Evolutionary conservation across 37 sponge, comb jelly and placozoan species (phyloP).

Genomic region (Theonella swinhoei): DNA sequence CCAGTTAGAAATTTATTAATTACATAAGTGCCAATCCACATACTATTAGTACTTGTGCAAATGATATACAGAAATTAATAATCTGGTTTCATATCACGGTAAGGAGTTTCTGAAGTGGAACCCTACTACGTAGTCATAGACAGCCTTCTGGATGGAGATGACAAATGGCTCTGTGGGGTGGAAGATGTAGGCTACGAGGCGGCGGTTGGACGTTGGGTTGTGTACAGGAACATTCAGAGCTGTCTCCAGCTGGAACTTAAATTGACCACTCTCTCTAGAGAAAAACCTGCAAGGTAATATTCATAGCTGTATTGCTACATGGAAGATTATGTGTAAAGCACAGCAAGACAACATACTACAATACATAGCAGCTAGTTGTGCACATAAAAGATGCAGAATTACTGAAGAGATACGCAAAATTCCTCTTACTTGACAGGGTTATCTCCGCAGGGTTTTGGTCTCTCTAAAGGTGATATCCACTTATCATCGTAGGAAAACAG

Average conservation of each 20-base stretch:
- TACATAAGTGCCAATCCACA: too few relatives aligned
- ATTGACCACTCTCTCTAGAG: constrained; percentile 40
- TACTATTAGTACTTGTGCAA: too few relatives aligned
- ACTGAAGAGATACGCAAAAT: background rate
- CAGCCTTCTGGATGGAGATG: constrained; percentile 85
- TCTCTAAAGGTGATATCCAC: constrained; percentile 86
- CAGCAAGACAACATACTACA: too few relatives aligned
- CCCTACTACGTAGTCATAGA: constrained; percentile 68
- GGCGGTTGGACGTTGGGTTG: constrained; percentile 7
- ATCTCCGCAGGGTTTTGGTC: constrained; percentile 77
- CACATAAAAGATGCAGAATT: too few relatives aligned
- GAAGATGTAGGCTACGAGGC: constrained; percentile 90
- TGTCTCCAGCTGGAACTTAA: constrained; percentile 48
- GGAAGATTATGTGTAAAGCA: too few relatives aligned
- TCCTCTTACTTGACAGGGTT: constrained; percentile 67
- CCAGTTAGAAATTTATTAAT: too few relatives aligned
- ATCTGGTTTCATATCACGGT: too few relatives aligned
- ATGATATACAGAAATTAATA: too few relatives aligned
- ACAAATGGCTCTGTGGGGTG: constrained; percentile 93
- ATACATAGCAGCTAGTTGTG: too few relatives aligned
- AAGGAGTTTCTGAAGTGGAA: constrained; percentile 79
- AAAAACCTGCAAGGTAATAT: constrained; percentile 56
- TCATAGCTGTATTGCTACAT: too few relatives aligned
- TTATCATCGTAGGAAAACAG: constrained; percentile 92
- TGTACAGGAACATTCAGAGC: background rate